A percentile compares a stretch with the other conserved stretches of the same genome.
These are phyloP conservation scores for Vireo griseus DNA, from an alignment of 2,797 vertebrate species.

Conservation along the genomic window DNA sequence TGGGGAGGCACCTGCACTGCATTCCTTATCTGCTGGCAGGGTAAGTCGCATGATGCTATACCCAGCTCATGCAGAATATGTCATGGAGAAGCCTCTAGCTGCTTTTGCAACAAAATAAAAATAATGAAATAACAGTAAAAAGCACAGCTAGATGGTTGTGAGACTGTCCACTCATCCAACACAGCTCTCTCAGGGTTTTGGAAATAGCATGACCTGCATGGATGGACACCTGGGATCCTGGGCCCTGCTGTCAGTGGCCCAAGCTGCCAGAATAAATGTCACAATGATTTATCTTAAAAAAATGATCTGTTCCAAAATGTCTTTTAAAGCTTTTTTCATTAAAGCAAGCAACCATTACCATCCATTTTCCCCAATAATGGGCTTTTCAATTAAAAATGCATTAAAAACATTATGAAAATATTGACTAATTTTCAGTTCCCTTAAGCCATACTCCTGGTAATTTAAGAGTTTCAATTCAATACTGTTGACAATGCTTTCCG, in stretches of 20 bases:
- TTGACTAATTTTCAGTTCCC: conserved; percentile 43
- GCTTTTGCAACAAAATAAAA: background rate
- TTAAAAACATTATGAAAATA: conserved; percentile 43
- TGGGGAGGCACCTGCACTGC: background rate
- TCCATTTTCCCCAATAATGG: conserved; percentile 35
- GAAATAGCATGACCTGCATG: background rate
- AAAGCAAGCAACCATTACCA: conserved; percentile 6
- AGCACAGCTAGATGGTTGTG: background rate
- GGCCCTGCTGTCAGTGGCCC: background rate
- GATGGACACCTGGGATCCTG: background rate
- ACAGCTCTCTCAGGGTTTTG: background rate
- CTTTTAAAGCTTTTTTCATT: conserved; percentile 38
- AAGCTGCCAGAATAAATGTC: background rate
- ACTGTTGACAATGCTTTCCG: background rate
- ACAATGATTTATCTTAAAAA: background rate
- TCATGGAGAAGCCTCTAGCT: background rate
- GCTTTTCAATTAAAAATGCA: conserved; percentile 56
- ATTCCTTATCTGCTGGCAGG: background rate
- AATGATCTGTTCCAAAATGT: background rate
- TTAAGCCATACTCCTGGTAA: conserved; percentile 28
- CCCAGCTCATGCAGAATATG: background rate
- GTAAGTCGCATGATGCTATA: background rate
- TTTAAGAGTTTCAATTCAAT: conserved; percentile 21
- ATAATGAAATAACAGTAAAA: background rate
- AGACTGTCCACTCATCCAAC: background rate